Conservation (phyloP, 2,888 invertebrate genomes). For the Acleris cristana region DNA sequence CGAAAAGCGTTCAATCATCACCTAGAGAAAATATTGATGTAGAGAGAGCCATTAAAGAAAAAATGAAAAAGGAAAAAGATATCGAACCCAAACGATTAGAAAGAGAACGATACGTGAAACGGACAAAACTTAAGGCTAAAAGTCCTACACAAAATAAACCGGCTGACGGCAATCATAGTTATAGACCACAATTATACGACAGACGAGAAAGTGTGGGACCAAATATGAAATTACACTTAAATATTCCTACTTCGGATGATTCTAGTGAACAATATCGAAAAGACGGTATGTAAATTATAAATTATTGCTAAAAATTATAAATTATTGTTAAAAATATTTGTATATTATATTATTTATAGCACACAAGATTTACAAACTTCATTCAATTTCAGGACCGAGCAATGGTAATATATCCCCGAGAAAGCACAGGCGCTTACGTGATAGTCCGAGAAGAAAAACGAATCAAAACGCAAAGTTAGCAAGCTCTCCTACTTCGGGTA, state of each 20-base stretch:
- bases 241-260: constrained; percentile 85
- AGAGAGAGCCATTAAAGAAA: constrained; percentile 74
- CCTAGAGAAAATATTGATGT: constrained; percentile 70
- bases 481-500: constrained; percentile 79
- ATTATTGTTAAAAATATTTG: not conserved
- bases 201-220: constrained; percentile 80
- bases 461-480: constrained; percentile 77
- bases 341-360: too few species aligned
- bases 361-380: not conserved
- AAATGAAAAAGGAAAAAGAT: constrained; percentile 68
- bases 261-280: constrained; percentile 83
- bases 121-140: constrained; percentile 78
- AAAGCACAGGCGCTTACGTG: constrained; percentile 85
- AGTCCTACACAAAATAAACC: constrained; percentile 77
- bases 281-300: constrained; percentile 59
- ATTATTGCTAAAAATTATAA: not conserved
- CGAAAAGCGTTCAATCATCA: constrained; percentile 72
- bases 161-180: constrained; percentile 60
- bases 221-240: constrained; percentile 80
- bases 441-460: constrained; percentile 87
- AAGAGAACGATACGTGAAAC: constrained; percentile 76
- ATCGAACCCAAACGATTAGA: constrained; percentile 68
- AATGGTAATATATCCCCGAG: constrained; percentile 83
- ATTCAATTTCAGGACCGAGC: constrained; percentile 56
- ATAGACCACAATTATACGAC: constrained; percentile 72